These are phyloP conservation scores for Carterocephalus palaemon DNA, from an alignment of 2,888 invertebrate species.

Conservation along the genomic window DNA sequence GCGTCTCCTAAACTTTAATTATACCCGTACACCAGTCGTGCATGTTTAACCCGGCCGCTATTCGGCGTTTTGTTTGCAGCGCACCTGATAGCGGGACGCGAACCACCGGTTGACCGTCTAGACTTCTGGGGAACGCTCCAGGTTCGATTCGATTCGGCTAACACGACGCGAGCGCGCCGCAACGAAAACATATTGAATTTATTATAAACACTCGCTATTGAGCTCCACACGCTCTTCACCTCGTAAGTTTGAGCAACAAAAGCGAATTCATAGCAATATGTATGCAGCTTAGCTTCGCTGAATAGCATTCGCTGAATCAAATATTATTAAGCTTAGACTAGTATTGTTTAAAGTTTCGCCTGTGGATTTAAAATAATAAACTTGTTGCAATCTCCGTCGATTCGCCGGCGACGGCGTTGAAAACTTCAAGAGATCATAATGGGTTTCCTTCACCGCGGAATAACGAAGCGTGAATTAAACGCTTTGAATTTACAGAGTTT, in stretches of 20 bases:
- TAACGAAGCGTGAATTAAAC: slow-evolving; percentile 12
- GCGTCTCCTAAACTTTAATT: slow-evolving; percentile 80
- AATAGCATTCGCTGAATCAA: slow-evolving; percentile 20
- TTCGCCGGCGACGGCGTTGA: slow-evolving; percentile 1
- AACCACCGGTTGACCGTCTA: slow-evolving; percentile 57
- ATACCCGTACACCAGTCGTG: slow-evolving; percentile 77
- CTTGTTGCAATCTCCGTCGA: slow-evolving; percentile 14
- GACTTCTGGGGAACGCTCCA: slow-evolving; percentile 57
- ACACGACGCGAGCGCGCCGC: slow-evolving; percentile 46
- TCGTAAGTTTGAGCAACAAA: slow-evolving; percentile 30
- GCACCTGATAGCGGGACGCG: slow-evolving; percentile 69
- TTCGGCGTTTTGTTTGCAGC: slow-evolving; percentile 73
- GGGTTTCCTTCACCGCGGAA: slow-evolving; percentile 12
- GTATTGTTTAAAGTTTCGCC: slow-evolving; percentile 28
- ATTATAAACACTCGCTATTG: slow-evolving; percentile 40
- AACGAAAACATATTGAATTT: slow-evolving; percentile 39
- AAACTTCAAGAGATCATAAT: slow-evolving; percentile 16
- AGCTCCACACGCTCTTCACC: slow-evolving; percentile 31
- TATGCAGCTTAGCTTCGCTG: slow-evolving; percentile 20
- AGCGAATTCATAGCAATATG: slow-evolving; percentile 23
- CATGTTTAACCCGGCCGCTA: slow-evolving; percentile 77
- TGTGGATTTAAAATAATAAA: slow-evolving; percentile 11
- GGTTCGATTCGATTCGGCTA: slow-evolving; percentile 50
- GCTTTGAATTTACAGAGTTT: slow-evolving; percentile 9
- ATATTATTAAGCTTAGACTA: slow-evolving; percentile 18